Base-by-base conservation (phyloP, 2,888 invertebrate species). In the Synanthedon vespiformis region DNA sequence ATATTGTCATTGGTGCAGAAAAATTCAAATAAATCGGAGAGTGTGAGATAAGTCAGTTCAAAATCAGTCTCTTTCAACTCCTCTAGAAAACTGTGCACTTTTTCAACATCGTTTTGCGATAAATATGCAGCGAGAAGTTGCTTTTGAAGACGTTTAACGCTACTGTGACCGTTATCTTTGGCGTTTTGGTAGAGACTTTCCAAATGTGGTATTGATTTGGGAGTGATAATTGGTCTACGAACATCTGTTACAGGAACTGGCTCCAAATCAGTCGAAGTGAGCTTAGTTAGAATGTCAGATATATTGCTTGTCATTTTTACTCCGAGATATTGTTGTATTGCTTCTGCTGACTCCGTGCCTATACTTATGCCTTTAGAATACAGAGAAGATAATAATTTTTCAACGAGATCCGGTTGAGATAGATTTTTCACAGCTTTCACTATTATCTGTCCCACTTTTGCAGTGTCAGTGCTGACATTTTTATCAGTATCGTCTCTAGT, bases 281-380 rank as follows among this genome's bases (percentile, higher is more conserved):
- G 77, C 65, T 91, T 89, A 0, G 89, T 83, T 8, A 95, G 74
- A 16, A 90, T 69, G 59, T 89, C 89, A 0, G 92, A 91, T 44
- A 93, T 80, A 57, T 85, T 80, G 0, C 90, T 87, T 0, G 92
- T 93, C 86, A 94, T 85, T 56, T 90, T 89, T 47, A 90, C 89
- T 0, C 91, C 92, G 1, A 94, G 71, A 58, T 83, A 88, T 40
- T 91, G 90, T 64, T 92, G 90, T 40, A 94, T 79, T 13, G 76
- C 77, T 63, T 92, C 90, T 0, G 93, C 93, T 49, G 88, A 74
- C 2, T 75, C 68, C 34, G 88, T 89, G 27, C 89, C 90, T 34
- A 95, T 90, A 50, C 90, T 89, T 13, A 95, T 67, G 0, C 94
- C 94, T 64, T 91, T 88, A 3, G 89, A 76, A 13, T 90, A 84